Evolutionary conservation across 2,113 vertebrate species (phyloP), one percentile per base, ranked within the genome.

Genomic region (Siniperca chuatsi): DNA sequence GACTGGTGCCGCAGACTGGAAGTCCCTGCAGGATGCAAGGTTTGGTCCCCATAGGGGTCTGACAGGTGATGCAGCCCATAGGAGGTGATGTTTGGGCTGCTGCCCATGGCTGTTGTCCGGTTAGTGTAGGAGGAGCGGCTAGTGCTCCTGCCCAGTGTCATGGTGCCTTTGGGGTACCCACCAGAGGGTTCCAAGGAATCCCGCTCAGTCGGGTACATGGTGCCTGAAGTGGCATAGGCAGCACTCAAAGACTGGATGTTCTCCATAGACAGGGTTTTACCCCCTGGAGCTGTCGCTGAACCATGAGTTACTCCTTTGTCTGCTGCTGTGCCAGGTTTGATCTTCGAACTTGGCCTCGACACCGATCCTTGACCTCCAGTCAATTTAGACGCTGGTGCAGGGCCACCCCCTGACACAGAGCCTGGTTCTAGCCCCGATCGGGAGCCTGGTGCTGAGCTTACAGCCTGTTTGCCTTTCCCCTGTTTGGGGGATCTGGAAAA

Each of bases 231-330:
- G 89, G 98, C 97, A 93, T 99, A 99, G 92, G 97, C 98, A 76
- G 98, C 98, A 64, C 97, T 99, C 86, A 99, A 94, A 80, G 98
- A 99, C 94, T 99, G 98, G 92, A 99, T 98, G 81, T 99, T 99
- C 94, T 99, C 98, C 98, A 99, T 99, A 1, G 98, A 99, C 21
- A 99, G 81, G 0, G 98, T 99, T 95, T 99, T 99, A 52, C 98
- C 97, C 1, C 96, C 92, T 1, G 95, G 92, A 5, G 96, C 86
- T 93, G 96, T 87, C 85, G 50, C 81, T 21, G 90, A 92, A 66
- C 83, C 89, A 52, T 2, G 79, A 33, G 54, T 58, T 13, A 83
- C 67, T 64, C 83, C 74, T 82, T 89, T 93, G 8, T 83, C 80
- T 61, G 81, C 50, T 74, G 75, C 69, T 68, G 69, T 20, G 33